Conservation (phyloP, 2,888 invertebrate species). For the Neria commutata region DNA sequence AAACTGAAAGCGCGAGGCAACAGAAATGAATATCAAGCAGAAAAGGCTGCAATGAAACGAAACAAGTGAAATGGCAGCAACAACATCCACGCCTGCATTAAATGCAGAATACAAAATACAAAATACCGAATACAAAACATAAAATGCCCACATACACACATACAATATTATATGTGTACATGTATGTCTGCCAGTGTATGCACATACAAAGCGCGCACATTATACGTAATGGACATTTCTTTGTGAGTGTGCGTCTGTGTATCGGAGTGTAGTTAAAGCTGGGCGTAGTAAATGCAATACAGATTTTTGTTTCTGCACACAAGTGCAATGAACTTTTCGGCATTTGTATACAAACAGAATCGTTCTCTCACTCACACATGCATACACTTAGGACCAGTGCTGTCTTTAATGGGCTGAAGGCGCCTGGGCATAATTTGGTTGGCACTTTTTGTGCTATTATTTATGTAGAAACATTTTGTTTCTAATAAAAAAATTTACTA, state of each 20-base stretch:
- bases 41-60: constrained; percentile 1
- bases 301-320: not conserved
- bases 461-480: too few relatives aligned
- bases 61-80: too few relatives aligned
- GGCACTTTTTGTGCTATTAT: too few relatives aligned
- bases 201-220: not conserved
- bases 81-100: constrained; percentile 13
- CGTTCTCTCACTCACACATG: too few relatives aligned
- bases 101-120: constrained; percentile 2
- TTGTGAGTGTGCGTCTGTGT: too few relatives aligned
- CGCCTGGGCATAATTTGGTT: too few relatives aligned
- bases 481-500: too few relatives aligned
- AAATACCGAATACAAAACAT: not conserved
- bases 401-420: too few relatives aligned
- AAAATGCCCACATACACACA: not conserved
- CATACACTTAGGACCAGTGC: too few relatives aligned
- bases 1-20: not conserved
- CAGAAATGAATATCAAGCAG: not conserved
- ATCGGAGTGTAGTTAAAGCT: too few relatives aligned
- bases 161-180: not conserved
- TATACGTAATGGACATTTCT: too few relatives aligned
- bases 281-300: not conserved
- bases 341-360: too few relatives aligned
- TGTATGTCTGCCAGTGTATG: not conserved
- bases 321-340: constrained; percentile 1